phyloP scores from a whole-genome alignment of 2,888 invertebrate species.

The Tuberolachnus salignus region DNA sequence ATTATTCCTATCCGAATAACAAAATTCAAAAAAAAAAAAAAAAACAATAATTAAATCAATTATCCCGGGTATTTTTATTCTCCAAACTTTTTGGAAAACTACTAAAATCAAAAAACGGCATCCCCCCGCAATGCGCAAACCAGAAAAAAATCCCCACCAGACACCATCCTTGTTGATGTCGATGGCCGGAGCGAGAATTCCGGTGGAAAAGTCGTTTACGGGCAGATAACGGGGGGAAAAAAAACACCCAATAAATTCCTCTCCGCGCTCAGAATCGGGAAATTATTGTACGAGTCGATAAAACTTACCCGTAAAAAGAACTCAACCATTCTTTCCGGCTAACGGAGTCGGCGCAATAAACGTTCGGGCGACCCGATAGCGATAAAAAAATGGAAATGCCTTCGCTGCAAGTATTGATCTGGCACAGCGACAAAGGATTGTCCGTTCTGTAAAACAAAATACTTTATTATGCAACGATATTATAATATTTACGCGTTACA shows the following conservation, averaged over 20 bases:
- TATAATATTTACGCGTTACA: background rate
- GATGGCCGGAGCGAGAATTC: no score
- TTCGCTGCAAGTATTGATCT: background rate
- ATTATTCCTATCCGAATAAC: no score
- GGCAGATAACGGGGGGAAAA: no score
- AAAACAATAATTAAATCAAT: background rate
- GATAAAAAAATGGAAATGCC: constrained; percentile 15
- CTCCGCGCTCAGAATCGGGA: no score
- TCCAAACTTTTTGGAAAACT: no score
- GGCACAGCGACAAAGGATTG: constrained; percentile 2
- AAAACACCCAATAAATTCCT: background rate
- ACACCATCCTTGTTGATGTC: no score
- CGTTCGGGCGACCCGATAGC: constrained; percentile 5
- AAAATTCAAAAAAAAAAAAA: background rate
- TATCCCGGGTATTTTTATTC: no score
- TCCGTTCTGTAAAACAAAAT: constrained; percentile 9
- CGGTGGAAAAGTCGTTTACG: no score
- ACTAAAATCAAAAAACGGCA: no score
- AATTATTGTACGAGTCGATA: background rate
- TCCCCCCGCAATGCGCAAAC: no score
- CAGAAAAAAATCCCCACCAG: background rate
- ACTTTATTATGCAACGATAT: no score
- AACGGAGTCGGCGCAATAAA: background rate
- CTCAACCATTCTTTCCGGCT: constrained; percentile 35
- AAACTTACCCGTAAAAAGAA: constrained; percentile 30